Evolutionary conservation across 1,140 invertebrate genomes (phyloP), one percentile per base, ranked within the genome.

Genomic region (Zophobas morio): DNA sequence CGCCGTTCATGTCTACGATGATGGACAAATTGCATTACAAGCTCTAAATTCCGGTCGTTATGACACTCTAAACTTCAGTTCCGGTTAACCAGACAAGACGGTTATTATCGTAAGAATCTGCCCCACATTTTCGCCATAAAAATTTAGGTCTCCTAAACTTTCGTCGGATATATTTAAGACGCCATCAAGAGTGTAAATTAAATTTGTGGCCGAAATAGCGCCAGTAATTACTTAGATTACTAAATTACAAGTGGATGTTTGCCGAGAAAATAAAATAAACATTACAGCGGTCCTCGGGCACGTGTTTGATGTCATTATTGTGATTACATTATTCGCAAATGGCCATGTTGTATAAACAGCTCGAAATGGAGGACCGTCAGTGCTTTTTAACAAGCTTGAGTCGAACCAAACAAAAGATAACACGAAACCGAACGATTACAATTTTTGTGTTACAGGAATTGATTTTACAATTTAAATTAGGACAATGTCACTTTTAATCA

Each of bases 31-130:
- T 57, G 54, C 20, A 5, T 57, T 57, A 57, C 32, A 35, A 8
- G 54, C 54, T 57, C 8, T 57, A 57, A 57, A 57, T 57, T 57
- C 3, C 54, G 34, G 32, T 57, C 54, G 54, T 57, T 57, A 57
- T 4, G 20, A 35, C 8, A 57, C n/a, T 51, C 49, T 51, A 51
- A 51, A 51, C 20, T 51, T 51, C 49, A 51, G 2, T 20, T 51
- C 49, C n/a, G n/a, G 49, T 51, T 51, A 51, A 51, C 2, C 49
- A 51, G n/a, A 20, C 3, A 51, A 6, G n/a, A 51, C 20, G 49
- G n/a, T 51, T 20, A 51, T 51, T 20, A 2, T 51, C 2, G 20
- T 0, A 20, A 20, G 20, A 20, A 20, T 20, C 20, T 20, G 20
- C 20, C 20, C 20, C 20, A 20, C 20, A 20, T 46, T 46, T 46